These are phyloP conservation scores for Henicopernis longicauda DNA, from an alignment of 2,113 vertebrate genomes.

Conservation along the genomic window DNA sequence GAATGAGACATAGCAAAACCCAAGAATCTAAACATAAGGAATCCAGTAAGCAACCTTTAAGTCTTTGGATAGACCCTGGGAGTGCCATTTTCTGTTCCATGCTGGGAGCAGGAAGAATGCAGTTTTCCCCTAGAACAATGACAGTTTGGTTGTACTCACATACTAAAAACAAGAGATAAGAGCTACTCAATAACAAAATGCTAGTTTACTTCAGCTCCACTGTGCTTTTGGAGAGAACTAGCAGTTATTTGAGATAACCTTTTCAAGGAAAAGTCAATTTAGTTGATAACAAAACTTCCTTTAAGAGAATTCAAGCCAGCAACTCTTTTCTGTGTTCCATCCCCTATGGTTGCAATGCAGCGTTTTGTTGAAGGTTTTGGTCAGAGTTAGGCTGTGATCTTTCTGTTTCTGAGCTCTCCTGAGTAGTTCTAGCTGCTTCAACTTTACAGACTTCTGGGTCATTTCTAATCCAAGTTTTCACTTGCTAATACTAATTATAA, in stretches of 20 bases:
- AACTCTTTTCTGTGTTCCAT: background rate
- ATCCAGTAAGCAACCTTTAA: conserved; percentile 13
- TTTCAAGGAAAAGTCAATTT: conserved; percentile 3
- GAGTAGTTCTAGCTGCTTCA: background rate
- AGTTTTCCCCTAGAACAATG: conserved; percentile 5
- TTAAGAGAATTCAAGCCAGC: background rate
- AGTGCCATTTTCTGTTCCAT: conserved; percentile 26
- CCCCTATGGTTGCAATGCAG: background rate
- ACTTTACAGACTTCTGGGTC: background rate
- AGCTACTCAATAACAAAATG: conserved; percentile 46
- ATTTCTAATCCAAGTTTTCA: background rate
- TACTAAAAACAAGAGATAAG: conserved; percentile 68
- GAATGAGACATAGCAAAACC: conserved; percentile 6
- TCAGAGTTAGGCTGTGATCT: background rate
- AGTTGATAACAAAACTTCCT: background rate
- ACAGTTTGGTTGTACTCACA: conserved; percentile 17
- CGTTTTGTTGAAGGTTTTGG: background rate
- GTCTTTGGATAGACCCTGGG: background rate
- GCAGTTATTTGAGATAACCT: conserved; percentile 31
- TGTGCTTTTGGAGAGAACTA: conserved; percentile 29
- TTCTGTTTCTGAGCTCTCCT: background rate
- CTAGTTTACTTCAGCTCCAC: conserved; percentile 41
- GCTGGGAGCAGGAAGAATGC: conserved; percentile 27
- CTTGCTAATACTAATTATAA: background rate
- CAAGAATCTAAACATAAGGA: background rate